Evolutionary conservation across 2,797 vertebrate species (phyloP), one percentile per base, ranked within the genome.

Genomic region (Paedocypris micromegethes): DNA sequence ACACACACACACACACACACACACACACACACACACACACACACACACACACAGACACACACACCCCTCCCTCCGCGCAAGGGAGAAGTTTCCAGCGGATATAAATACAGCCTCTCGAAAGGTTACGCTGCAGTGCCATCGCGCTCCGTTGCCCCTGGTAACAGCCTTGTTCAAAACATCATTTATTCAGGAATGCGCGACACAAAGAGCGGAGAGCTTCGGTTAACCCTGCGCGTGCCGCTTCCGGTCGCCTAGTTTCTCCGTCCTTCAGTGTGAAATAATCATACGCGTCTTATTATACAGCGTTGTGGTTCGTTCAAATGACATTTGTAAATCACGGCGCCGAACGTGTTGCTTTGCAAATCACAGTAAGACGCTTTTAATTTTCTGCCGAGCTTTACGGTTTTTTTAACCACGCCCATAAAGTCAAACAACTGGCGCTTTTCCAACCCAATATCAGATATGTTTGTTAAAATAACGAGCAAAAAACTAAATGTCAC

Each of bases 181-280:
- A 89, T 90, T 91, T 90, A 88, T 86, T 85, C 86, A 87, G 87
- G 90, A 91, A 90, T 90, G 87, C 86, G 82, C 83, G 82, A 87
- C 87, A 85, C 81, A 63, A 67, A 66, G 76, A 84, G 81, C 73
- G 76, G 81, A 74, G 83, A 80, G 76, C 86, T 86, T 67, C 68
- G 64, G 57, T 91, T 91, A 92, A 91, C 89, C 80, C 86, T 70
- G 42, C 7, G 57, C 52, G 64, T 61, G 68, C 78, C 62, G 48
- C 50, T n/a, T 37, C 23, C 23, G 3, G 42, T 43, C 45, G n/a
- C 43, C 57, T 57, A 23, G 23, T 23, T 23, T 23, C 23, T 23
- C 23, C 23, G 23, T 23, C 23, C 23, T 23, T 23, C 23, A 23
- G 23, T 23, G 23, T 23, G 23, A 23, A 23, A 23, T 23, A 23